Evolutionary conservation across 1,140 invertebrate species (phyloP).

Genomic region (Neodiprion virginianus): DNA sequence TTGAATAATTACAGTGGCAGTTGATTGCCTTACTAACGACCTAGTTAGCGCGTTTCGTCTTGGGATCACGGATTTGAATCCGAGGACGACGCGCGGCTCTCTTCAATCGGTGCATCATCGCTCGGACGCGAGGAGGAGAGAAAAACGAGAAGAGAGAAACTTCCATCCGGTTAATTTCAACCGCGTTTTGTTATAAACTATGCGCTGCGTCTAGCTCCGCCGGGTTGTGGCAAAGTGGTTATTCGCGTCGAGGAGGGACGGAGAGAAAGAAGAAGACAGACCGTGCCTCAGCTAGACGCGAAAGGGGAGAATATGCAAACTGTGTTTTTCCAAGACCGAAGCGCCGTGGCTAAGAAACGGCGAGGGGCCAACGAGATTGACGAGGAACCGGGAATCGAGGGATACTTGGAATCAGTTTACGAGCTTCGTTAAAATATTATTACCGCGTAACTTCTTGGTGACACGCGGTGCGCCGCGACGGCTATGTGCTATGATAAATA

Average conservation of each 20-base stretch:
- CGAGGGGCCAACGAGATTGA: constrained; percentile 10
- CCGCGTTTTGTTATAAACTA: not conserved
- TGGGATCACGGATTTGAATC: too few relatives aligned
- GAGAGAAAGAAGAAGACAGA: not conserved
- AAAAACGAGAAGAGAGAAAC: not conserved
- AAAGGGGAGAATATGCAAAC: too few relatives aligned
- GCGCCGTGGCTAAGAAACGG: constrained; percentile 8
- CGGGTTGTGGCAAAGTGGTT: not conserved
- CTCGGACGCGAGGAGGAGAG: not conserved
- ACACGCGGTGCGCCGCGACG: constrained; percentile 49
- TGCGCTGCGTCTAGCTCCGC: not conserved
- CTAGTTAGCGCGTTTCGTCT: too few relatives aligned
- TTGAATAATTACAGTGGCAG: too few relatives aligned
- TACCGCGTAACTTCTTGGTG: constrained; percentile 55
- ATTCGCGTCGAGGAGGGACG: not conserved
- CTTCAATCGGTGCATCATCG: too few relatives aligned
- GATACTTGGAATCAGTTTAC: constrained; percentile 53
- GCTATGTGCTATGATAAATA: constrained; percentile 55
- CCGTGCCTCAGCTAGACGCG: too few relatives aligned
- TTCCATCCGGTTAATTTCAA: not conserved
- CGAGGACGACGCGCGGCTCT: too few relatives aligned
- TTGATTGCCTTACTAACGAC: too few relatives aligned
- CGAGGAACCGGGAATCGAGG: constrained; percentile 17
- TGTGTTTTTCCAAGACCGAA: constrained; percentile 9
- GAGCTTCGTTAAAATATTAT: constrained; percentile 59